A percentile compares a stretch with the other conserved stretches of the same genome.
phyloP scores from a whole-genome alignment of 2,888 invertebrate genomes.

The Nomada lathburiana region DNA sequence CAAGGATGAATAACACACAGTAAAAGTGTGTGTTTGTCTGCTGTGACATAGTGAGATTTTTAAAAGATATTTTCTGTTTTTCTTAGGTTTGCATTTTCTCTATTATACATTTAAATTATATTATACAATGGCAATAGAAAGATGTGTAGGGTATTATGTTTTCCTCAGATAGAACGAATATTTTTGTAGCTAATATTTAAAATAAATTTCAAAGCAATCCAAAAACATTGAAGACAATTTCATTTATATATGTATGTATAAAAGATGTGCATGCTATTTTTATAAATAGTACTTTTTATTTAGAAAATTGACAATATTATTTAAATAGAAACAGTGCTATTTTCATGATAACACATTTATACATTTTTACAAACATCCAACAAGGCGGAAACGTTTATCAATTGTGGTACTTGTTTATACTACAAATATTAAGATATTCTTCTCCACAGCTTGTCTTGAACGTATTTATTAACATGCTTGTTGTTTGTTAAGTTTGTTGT shows the following conservation, averaged over 20 bases:
- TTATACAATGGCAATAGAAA: background rate
- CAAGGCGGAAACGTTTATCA: background rate
- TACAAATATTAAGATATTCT: background rate
- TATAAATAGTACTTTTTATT: constrained; percentile 7
- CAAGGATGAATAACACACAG: background rate
- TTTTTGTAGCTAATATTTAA: background rate
- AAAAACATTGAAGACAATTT: background rate
- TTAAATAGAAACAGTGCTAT: constrained; percentile 6
- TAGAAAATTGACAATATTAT: constrained; percentile 6
- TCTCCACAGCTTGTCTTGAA: background rate
- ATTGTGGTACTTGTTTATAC: background rate
- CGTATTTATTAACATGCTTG: background rate
- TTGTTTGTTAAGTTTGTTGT: background rate
- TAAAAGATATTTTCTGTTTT: background rate
- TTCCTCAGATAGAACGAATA: background rate
- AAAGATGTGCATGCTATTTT: background rate
- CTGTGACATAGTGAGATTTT: background rate
- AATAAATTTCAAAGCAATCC: background rate
- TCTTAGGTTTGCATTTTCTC: background rate
- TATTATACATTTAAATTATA: background rate
- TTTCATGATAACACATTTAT: constrained; percentile 1
- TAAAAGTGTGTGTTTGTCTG: background rate
- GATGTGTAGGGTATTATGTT: background rate
- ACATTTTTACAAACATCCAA: constrained; percentile 8
- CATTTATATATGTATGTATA: background rate